A percentile compares a stretch with the other conserved stretches of the same genome.
phyloP scores from a whole-genome alignment of 2,888 invertebrate species.

The Scrobipalpa atriplicella region DNA sequence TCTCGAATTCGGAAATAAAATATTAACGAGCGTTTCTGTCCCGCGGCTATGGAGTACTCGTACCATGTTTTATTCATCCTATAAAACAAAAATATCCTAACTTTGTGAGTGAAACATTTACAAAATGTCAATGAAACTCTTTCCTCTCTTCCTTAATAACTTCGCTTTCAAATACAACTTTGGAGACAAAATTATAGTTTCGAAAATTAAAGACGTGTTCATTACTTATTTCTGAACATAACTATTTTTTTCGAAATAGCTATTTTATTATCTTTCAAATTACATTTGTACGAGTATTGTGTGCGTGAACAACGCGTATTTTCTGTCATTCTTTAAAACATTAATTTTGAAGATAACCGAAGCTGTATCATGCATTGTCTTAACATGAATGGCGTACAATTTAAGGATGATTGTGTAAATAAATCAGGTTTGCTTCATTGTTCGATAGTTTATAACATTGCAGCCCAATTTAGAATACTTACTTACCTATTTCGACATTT shows the following conservation, averaged over 20 bases:
- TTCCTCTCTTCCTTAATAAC: background rate
- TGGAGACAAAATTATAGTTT: background rate
- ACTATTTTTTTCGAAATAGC: background rate
- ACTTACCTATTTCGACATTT: no score
- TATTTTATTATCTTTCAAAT: background rate
- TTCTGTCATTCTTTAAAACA: no score
- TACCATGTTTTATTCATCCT: slow-evolving; percentile 1
- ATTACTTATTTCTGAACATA: slow-evolving; percentile 1
- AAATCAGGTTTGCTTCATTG: no score
- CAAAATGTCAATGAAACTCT: background rate
- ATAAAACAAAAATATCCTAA: background rate
- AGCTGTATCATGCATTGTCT: no score
- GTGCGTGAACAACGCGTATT: no score
- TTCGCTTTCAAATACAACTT: background rate
- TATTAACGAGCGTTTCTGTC: slow-evolving; percentile 3
- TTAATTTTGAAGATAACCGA: no score
- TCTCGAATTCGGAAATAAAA: slow-evolving; percentile 10
- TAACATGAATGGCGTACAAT: no score
- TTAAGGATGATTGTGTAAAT: no score
- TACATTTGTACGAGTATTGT: no score
- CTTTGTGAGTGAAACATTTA: background rate
- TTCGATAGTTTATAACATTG: no score
- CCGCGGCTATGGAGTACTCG: background rate
- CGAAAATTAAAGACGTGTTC: background rate
- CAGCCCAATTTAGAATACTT: no score